Evolutionary conservation across 64 coral and sea anemone species (phyloP), one percentile per base, ranked within the genome.

Genomic region (Actinia tenebrosa): DNA sequence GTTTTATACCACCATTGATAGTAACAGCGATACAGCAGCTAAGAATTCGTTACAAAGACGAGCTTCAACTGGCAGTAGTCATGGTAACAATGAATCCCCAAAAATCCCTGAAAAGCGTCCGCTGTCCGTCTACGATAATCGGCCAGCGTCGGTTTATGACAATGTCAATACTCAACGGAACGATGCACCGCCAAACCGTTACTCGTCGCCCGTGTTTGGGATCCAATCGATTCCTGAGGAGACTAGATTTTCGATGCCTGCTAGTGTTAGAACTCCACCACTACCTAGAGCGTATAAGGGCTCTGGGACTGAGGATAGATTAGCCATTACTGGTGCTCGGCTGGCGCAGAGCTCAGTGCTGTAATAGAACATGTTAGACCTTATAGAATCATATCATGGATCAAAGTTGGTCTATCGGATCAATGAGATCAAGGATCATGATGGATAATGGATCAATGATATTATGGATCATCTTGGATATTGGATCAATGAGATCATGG

Each of bases 91-190:
- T 80, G 83, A 26, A 30, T 75, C 69, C 2, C 69, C 64, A 84
- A 98, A 61, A 92, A 87, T 43, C 90, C 86, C 88, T 6, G 91
- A 96, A 30, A 85, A 88, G 77, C 91, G 91, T 17, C 91, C 94
- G 3, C 20, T 93, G 55, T 96, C 94, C 1, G 91, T 88, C 16
- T 96, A 93, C 72, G 94, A 96, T 44, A 96, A 96, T 87, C 89
- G 94, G 46, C 94, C 94, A 56, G 71, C 79, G 5, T 96, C 94
- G 44, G 62, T 96, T 86, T 96, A 96, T 80, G 94, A 96, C 53
- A 96, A 96, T 78, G 94, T 81, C 1, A 85, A 85, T 45, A 58
- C 6, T 75, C 83, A 45, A 62, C 55, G 83, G 22, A 75, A 30
- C 26, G 80, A 89, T 53, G 55, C 91, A 23, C 66, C 86, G 5